phyloP scores from a whole-genome alignment of 35 echinoderm and acorn worm species.

The Stichopus chloronotus region DNA sequence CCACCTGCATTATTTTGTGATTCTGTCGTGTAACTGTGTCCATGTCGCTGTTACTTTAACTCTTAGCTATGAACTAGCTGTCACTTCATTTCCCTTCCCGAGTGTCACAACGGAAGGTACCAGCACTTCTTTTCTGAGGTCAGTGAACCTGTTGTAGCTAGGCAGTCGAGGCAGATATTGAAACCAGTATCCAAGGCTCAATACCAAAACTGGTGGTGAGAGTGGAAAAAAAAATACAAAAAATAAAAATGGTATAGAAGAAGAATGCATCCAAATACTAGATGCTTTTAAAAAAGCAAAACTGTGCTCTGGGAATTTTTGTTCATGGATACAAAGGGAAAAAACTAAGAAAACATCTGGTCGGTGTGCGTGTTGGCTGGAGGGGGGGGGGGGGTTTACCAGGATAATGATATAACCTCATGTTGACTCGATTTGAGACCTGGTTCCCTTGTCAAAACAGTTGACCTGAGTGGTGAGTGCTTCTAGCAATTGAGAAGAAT shows the following conservation, averaged over 20 bases:
- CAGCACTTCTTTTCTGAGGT: not conserved
- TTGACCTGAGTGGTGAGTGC: slow-evolving; percentile 15
- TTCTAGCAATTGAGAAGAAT: not conserved
- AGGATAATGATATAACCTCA: slow-evolving; percentile 42
- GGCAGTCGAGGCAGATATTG: not conserved
- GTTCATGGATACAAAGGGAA: not conserved
- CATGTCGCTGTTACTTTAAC: not conserved
- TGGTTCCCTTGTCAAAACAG: slow-evolving; percentile 46
- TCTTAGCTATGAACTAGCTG: not conserved
- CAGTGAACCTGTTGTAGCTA: slow-evolving; percentile 8
- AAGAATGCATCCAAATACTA: not conserved
- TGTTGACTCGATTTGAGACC: slow-evolving; percentile 37
- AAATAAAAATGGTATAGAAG: not conserved
- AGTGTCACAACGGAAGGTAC: not conserved
- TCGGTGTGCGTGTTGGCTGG: slow-evolving; percentile 43
- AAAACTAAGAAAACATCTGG: slow-evolving; percentile 43
- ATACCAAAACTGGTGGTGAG: not conserved
- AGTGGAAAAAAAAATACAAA: too few relatives aligned
- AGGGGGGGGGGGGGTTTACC: slow-evolving; percentile 13
- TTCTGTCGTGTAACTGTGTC: not conserved
- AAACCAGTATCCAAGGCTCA: not conserved
- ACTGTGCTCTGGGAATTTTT: slow-evolving; percentile 48
- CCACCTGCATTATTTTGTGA: not conserved
- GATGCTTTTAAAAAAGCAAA: slow-evolving; percentile 15
- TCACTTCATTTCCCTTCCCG: not conserved